Base-by-base conservation (phyloP, 2,113 vertebrate genomes). In the Trachemys scripta region DNA sequence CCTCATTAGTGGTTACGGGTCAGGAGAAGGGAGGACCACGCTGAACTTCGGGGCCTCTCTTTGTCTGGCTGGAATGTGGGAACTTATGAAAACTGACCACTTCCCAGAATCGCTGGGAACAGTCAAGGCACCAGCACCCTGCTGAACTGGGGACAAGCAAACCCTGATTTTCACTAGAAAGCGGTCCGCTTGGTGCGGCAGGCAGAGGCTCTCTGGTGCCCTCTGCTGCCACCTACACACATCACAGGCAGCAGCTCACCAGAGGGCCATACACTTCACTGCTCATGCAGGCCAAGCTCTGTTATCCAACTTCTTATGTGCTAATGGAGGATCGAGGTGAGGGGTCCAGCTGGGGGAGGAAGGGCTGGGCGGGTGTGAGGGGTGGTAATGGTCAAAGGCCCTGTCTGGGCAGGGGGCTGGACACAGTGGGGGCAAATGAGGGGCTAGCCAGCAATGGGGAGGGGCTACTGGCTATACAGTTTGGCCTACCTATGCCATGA, bases 141-240 rank as follows among this genome's bases (percentile, higher is more conserved):
- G 65, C 9, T 1, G 17, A 22, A 38, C 8, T 72, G n/a, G n/a
- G 19, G 19, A 38, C 8, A 8, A 72, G 65, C 65, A 9, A 72
- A 38, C 35, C n/a, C 65, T 5, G 1, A 10, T 38, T 38, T 38
- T n/a, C n/a, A 10, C 65, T 19, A 72, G n/a, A n/a, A 69, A n/a
- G n/a, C 2, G 2, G 35, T 13, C 8, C 2, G 1, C 14, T 65
- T 69, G 35, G 31, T n/a, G 62, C 8, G 9, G 16, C 62, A 69
- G 16, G 62, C 62, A 10, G 19, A 72, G 65, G 19, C 35, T 72
- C 65, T 3, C 65, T 38, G 65, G n/a, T 5, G 3, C 65, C 65
- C 19, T 72, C 19, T 72, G 35, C n/a, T 72, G 65, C 17, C 3
- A 5, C 9, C 65, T 38, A 8, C n/a, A 5, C 9, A 22, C 8